A percentile compares a stretch with the other conserved stretches of the same genome.
phyloP scores from a whole-genome alignment of 2,797 vertebrate species.

The Sylvia borin region DNA sequence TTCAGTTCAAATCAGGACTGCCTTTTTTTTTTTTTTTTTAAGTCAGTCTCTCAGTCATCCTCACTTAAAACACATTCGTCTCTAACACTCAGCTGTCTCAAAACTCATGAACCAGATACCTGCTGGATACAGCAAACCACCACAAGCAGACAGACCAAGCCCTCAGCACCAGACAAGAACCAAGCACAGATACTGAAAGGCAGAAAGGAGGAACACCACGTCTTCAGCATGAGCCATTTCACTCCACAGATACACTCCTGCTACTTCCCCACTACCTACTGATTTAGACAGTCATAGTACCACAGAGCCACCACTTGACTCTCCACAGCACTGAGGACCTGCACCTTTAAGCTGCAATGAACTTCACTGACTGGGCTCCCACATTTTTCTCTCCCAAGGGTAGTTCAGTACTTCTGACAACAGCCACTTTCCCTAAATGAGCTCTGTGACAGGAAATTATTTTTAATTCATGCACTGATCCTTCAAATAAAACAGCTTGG shows the following conservation, averaged over 20 bases:
- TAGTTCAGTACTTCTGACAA: background rate
- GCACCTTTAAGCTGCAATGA: background rate
- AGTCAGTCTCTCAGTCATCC: background rate
- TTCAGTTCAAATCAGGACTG: background rate
- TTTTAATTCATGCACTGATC: background rate
- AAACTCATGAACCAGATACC: background rate
- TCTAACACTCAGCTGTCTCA: background rate
- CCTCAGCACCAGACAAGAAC: background rate
- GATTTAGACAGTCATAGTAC: background rate
- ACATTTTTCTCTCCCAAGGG: background rate
- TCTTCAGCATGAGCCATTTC: background rate
- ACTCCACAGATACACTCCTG: background rate
- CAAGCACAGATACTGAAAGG: background rate
- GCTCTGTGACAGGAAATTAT: background rate
- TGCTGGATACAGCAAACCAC: background rate
- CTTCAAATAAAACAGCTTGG: background rate
- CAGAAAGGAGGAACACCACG: background rate
- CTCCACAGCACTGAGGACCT: background rate
- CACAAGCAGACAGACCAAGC: fast-evolving
- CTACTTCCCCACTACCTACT: background rate
- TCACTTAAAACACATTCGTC: background rate
- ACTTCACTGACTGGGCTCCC: background rate
- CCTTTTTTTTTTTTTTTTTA: background rate
- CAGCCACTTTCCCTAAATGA: background rate
- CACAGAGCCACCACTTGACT: background rate